Percentiles rank a stretch among this genome's conserved stretches.
Conservation (phyloP, 2,113 vertebrate species). For the Craseonycteris thonglongyai region DNA sequence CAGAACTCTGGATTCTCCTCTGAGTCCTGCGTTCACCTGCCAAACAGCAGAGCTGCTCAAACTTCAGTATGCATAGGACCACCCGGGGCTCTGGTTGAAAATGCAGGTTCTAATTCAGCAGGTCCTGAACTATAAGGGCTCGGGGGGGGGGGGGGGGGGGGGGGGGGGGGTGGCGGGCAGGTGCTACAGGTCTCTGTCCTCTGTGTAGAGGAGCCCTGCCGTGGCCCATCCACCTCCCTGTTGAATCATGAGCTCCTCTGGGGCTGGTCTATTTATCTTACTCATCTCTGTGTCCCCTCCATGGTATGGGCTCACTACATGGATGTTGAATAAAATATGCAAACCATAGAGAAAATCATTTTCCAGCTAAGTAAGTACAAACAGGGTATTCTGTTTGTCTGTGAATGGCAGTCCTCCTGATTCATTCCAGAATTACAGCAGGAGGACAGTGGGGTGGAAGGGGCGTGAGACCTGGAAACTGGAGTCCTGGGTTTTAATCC, state of each 20-base stretch:
- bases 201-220: fast-evolving
- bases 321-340: slow-evolving; percentile 8
- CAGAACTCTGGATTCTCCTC: not conserved
- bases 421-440: not conserved
- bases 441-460: not conserved
- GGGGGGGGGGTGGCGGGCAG: fast-evolving
- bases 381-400: not conserved
- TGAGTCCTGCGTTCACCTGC: not conserved
- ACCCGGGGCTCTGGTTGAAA: not conserved
- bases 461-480: not conserved
- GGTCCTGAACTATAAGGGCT: not conserved
- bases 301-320: not conserved
- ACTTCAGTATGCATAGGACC: not conserved
- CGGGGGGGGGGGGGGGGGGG: fast-evolving
- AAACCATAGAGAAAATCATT: slow-evolving; percentile 2
- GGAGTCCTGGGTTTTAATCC: not conserved
- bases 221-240: not conserved
- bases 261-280: not conserved
- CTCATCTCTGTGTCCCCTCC: not conserved
- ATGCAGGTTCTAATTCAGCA: not conserved
- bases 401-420: not conserved
- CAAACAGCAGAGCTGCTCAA: not conserved
- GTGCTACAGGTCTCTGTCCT: not conserved
- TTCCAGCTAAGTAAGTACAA: slow-evolving; percentile 5
- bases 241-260: not conserved